Conservation (phyloP, 2,113 vertebrate species). For the Neoarius graeffei region DNA sequence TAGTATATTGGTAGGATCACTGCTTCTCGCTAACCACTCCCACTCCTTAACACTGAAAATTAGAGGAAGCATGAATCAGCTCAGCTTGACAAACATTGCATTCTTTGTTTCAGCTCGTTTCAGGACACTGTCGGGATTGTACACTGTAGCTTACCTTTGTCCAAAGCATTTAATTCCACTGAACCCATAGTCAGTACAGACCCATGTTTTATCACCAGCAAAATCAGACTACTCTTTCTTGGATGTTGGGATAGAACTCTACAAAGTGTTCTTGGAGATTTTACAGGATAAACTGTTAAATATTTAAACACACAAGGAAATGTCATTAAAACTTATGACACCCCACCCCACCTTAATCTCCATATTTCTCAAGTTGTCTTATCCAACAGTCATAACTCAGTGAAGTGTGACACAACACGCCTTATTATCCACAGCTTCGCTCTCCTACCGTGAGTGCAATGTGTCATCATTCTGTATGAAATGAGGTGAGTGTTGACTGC, state of each 20-base stretch:
- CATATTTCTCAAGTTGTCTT: constrained; percentile 59
- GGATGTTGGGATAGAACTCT: constrained; percentile 65
- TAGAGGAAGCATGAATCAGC: neutral
- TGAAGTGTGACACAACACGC: constrained; percentile 74
- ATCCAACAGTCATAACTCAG: constrained; percentile 69
- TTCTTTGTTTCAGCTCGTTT: neutral
- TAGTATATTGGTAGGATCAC: neutral
- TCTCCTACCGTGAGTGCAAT: constrained; percentile 61
- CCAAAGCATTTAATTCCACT: neutral
- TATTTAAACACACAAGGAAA: constrained; percentile 79
- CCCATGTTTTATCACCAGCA: neutral
- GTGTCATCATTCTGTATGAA: constrained; percentile 73
- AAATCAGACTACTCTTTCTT: constrained; percentile 27
- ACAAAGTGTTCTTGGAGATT: constrained; percentile 68
- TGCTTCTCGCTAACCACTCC: neutral
- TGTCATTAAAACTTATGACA: constrained; percentile 76
- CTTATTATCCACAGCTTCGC: constrained; percentile 71
- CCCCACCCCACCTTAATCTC: constrained; percentile 64
- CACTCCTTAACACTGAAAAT: neutral
- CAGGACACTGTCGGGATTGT: neutral
- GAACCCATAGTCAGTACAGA: neutral
- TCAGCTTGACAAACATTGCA: neutral
- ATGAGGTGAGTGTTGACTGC: constrained; percentile 65
- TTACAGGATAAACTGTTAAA: constrained; percentile 76
- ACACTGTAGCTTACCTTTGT: neutral